phyloP scores from a whole-genome alignment of 1,140 invertebrate species.

The Penaeus japonicus region DNA sequence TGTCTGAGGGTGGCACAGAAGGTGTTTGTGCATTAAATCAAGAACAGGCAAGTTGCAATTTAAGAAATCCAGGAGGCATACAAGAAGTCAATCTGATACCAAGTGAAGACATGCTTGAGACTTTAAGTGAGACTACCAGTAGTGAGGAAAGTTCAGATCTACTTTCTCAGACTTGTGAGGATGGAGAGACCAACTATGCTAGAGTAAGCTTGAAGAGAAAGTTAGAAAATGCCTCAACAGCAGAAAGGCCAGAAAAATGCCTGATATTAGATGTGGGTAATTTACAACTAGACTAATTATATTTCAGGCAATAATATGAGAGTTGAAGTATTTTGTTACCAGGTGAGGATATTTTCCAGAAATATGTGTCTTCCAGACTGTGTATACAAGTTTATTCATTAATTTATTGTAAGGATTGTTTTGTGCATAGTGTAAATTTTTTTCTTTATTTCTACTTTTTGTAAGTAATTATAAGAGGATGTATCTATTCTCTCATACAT shows the following conservation, averaged over 20 bases:
- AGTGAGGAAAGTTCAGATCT: conserved; percentile 26
- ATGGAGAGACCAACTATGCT: neutral
- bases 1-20: too few relatives aligned
- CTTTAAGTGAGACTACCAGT: conserved; percentile 20
- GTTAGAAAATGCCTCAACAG: conserved; percentile 29
- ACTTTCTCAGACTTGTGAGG: conserved; percentile 1
- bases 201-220: conserved; percentile 28
- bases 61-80: neutral
- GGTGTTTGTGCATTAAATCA: neutral
- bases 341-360: too few relatives aligned
- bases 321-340: too few relatives aligned
- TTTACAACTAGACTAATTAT: conserved; percentile 11
- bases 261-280: conserved; percentile 27
- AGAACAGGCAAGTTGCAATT: neutral
- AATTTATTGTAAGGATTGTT: too few relatives aligned
- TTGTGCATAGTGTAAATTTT: too few relatives aligned
- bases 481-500: too few relatives aligned
- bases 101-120: neutral
- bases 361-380: too few relatives aligned
- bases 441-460: too few relatives aligned
- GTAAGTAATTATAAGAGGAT: too few relatives aligned
- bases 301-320: too few relatives aligned
- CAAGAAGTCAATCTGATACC: conserved; percentile 16
- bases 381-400: too few relatives aligned
- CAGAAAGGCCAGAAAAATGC: conserved; percentile 39